These are phyloP conservation scores for Caenorhabditis zanzibari DNA, from an alignment of 2,888 invertebrate genomes.

Conservation along the genomic window DNA sequence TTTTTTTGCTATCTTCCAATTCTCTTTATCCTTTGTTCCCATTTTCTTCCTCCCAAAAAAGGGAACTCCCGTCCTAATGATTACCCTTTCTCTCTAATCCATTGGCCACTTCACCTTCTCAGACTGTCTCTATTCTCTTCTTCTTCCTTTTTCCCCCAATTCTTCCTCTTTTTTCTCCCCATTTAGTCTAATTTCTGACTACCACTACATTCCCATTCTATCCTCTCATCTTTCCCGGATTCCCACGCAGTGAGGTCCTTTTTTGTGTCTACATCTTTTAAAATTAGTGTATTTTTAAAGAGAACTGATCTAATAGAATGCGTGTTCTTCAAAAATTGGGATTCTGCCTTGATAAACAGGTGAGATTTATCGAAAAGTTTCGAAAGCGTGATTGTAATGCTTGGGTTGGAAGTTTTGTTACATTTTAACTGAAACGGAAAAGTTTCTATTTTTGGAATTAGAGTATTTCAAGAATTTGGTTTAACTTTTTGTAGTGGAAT, in stretches of 20 bases:
- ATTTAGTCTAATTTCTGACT: constrained; percentile 21
- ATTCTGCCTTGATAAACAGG: constrained; percentile 58
- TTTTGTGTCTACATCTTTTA: background rate
- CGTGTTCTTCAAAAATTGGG: constrained; percentile 52
- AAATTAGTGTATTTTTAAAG: background rate
- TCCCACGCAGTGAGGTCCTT: constrained; percentile 47
- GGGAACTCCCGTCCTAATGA: constrained; percentile 1
- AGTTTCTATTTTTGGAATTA: too few species aligned
- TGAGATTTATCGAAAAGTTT: constrained; percentile 6
- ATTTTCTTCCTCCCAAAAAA: background rate
- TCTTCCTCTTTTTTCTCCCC: background rate
- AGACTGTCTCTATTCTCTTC: constrained; percentile 8
- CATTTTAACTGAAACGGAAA: too few species aligned
- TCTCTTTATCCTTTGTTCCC: too few species aligned
- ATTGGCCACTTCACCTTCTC: constrained; percentile 31
- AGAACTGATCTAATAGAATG: constrained; percentile 10
- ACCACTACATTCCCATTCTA: background rate
- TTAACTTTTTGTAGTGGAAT: too few species aligned
- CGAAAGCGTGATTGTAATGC: too few species aligned
- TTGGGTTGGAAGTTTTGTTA: too few species aligned
- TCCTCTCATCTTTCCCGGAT: constrained; percentile 23
- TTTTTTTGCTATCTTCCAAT: too few species aligned
- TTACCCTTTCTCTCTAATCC: constrained; percentile 13
- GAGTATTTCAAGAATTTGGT: too few species aligned
- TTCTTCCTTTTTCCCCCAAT: background rate